Conservation (phyloP, 2,113 vertebrate genomes). For the Apodemus sylvaticus region DNA sequence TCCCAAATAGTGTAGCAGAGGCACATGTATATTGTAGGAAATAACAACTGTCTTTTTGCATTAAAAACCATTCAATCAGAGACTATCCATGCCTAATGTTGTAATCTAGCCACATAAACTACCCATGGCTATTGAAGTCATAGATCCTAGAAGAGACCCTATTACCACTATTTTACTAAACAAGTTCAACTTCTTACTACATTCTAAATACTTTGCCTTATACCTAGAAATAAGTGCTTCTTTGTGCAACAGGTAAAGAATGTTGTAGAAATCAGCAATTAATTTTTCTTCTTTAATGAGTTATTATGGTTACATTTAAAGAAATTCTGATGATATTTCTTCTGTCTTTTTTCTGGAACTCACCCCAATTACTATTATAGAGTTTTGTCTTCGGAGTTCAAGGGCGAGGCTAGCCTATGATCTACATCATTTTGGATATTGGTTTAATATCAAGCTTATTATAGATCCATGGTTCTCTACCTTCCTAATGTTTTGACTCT, state of each 20-base stretch:
- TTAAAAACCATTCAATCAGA: neutral
- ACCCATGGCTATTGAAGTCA: neutral
- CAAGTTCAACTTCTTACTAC: neutral
- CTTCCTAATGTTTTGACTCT: too few relatives aligned
- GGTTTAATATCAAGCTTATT: neutral
- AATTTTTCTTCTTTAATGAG: neutral
- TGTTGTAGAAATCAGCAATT: neutral
- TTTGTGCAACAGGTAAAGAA: neutral
- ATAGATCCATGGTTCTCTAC: too few relatives aligned
- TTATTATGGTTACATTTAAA: neutral
- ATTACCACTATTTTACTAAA: neutral
- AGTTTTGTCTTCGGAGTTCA: neutral
- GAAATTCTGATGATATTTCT: neutral
- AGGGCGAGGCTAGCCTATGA: neutral
- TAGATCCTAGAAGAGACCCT: neutral
- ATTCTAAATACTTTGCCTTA: neutral
- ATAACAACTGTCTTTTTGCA: too few relatives aligned
- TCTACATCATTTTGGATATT: neutral
- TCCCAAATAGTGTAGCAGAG: too few relatives aligned
- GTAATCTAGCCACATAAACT: neutral
- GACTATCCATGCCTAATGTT: neutral
- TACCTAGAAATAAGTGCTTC: neutral
- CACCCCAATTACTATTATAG: neutral
- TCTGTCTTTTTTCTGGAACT: neutral
- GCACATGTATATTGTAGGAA: too few relatives aligned